phyloP scores from a whole-genome alignment of 1,140 invertebrate species.

The Trichogramma pretiosum region DNA sequence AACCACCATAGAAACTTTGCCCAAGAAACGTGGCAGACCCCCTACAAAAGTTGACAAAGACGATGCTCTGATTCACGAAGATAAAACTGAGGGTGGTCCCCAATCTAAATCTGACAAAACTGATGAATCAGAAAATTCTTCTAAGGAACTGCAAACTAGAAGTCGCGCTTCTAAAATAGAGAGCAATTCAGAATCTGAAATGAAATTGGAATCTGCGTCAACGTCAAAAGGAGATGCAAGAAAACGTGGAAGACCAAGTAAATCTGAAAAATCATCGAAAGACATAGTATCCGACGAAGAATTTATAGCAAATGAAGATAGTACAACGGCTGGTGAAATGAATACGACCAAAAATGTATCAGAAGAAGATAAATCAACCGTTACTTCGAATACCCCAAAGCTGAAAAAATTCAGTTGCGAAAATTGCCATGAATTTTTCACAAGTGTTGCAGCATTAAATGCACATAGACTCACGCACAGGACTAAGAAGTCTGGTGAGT shows the following conservation, averaged over 20 bases:
- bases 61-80: background rate
- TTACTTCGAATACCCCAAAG: constrained; percentile 22
- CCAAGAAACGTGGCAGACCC: background rate
- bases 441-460: constrained; percentile 25
- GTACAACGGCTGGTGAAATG: background rate
- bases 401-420: constrained; percentile 28
- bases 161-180: background rate
- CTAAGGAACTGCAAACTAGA: background rate
- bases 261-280: constrained; percentile 18
- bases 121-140: background rate
- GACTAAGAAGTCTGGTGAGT: constrained; percentile 32
- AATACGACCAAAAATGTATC: background rate
- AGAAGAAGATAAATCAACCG: constrained; percentile 10
- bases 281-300: constrained; percentile 1
- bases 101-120: background rate
- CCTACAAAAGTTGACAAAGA: background rate
- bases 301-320: constrained; percentile 6
- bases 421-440: constrained; percentile 31
- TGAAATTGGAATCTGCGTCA: background rate
- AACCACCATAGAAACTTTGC: no score
- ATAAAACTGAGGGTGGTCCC: background rate
- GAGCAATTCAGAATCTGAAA: background rate
- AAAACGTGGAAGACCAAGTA: background rate
- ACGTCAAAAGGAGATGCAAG: background rate
- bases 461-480: constrained; percentile 32